phyloP scores from a whole-genome alignment of 2,797 vertebrate genomes.

The Myotis daubentonii region DNA sequence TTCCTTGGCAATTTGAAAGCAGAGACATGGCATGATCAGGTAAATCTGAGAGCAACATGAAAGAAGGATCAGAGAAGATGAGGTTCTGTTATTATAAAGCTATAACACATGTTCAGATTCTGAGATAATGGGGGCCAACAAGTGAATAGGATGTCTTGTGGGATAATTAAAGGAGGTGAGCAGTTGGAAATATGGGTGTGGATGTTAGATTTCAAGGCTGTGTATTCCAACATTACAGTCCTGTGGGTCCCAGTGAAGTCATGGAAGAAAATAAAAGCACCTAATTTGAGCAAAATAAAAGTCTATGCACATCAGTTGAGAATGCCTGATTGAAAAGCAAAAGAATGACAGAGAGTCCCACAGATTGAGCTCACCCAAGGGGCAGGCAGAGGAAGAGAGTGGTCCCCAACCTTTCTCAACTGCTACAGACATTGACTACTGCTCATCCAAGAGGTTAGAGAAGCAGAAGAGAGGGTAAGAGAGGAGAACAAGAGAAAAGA shows the following conservation, averaged over 20 bases:
- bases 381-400: background rate
- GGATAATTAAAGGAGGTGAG: background rate
- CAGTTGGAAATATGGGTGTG: background rate
- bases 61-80: background rate
- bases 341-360: background rate
- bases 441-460: background rate
- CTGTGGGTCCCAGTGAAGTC: background rate
- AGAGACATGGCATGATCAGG: background rate
- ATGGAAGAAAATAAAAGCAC: background rate
- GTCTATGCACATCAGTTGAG: background rate
- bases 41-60: constrained; percentile 12
- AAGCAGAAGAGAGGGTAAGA: background rate
- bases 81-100: background rate
- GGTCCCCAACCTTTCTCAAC: background rate
- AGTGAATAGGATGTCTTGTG: background rate
- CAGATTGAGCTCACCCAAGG: background rate
- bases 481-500: background rate
- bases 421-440: background rate
- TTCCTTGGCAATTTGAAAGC: background rate
- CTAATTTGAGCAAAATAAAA: background rate
- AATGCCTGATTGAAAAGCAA: background rate
- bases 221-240: background rate
- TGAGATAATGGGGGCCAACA: background rate
- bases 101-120: background rate
- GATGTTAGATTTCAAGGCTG: background rate